phyloP scores from a whole-genome alignment of 2,113 vertebrate species.

The Fukomys damarensis region DNA sequence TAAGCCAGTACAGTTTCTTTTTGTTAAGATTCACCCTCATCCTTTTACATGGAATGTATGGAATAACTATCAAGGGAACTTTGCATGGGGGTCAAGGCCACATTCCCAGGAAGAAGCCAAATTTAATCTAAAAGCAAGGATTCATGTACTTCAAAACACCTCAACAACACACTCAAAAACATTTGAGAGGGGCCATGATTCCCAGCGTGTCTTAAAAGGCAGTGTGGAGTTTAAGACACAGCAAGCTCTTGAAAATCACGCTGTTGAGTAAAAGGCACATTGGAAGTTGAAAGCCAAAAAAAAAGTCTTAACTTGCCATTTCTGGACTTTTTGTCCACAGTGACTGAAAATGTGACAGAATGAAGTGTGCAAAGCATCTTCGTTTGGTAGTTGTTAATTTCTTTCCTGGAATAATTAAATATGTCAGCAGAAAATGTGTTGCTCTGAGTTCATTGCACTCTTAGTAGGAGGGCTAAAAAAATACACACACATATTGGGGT shows the following conservation, averaged over 20 bases:
- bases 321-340: not conserved
- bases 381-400: not conserved
- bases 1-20: constrained; percentile 9
- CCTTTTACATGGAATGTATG: not conserved
- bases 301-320: not conserved
- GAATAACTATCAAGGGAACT: not conserved
- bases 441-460: not conserved
- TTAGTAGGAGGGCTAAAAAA: not conserved
- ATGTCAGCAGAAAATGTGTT: not conserved
- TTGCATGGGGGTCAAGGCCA: not conserved
- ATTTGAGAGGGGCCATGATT: not conserved
- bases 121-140: constrained; percentile 49
- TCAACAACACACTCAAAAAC: not conserved
- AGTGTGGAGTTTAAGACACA: not conserved
- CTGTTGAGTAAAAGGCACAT: not conserved
- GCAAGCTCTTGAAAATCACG: not conserved
- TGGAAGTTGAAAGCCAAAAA: not conserved
- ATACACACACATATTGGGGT: too few species aligned
- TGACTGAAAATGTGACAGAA: not conserved
- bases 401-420: not conserved
- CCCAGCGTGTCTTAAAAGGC: not conserved
- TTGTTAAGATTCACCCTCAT: not conserved
- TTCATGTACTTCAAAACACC: not conserved
- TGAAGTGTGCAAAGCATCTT: not conserved
- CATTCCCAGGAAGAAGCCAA: not conserved